Evolutionary conservation across 92 coral and sea anemone genomes (phyloP).

Genomic region (Galaxea fascicularis): DNA sequence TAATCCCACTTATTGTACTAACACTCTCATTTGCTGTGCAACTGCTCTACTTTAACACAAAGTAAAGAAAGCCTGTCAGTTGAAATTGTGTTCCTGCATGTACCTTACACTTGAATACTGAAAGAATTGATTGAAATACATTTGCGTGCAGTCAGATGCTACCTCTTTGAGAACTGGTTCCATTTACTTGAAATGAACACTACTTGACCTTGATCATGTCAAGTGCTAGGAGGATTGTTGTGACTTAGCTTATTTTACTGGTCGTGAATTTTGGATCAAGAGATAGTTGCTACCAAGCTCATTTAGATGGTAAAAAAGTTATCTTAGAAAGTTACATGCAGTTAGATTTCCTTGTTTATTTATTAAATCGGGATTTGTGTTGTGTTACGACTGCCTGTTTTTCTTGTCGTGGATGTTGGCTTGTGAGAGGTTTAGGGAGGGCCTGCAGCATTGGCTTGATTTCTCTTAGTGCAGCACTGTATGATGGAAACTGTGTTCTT

Average conservation of each 20-base stretch:
- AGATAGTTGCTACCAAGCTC: not conserved
- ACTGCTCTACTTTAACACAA: not conserved
- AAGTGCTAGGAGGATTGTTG: conserved; percentile 7
- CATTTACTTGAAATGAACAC: conserved; percentile 4
- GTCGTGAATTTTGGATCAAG: not conserved
- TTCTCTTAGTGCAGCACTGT: conserved; percentile 53
- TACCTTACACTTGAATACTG: not conserved
- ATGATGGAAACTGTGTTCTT: conserved; percentile 45
- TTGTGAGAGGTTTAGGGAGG: conserved; percentile 41
- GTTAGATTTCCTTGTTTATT: not conserved
- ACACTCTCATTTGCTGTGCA: not conserved
- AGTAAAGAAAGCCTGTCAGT: not conserved
- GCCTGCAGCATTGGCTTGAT: conserved; percentile 45
- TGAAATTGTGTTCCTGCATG: not conserved
- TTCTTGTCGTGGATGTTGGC: conserved; percentile 38
- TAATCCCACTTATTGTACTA: not conserved
- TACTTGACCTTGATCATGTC: conserved; percentile 2
- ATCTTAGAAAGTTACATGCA: not conserved
- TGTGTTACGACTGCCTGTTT: conserved; percentile 31
- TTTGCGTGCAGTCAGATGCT: conserved; percentile 1
- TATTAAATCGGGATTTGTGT: conserved; percentile 43
- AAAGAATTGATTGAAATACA: not conserved
- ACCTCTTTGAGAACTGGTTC: conserved; percentile 2
- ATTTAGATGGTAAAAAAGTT: not conserved
- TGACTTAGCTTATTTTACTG: not conserved